These are phyloP conservation scores for Notothenia coriiceps DNA, from an alignment of 2,113 vertebrate genomes.

Conservation along the genomic window DNA sequence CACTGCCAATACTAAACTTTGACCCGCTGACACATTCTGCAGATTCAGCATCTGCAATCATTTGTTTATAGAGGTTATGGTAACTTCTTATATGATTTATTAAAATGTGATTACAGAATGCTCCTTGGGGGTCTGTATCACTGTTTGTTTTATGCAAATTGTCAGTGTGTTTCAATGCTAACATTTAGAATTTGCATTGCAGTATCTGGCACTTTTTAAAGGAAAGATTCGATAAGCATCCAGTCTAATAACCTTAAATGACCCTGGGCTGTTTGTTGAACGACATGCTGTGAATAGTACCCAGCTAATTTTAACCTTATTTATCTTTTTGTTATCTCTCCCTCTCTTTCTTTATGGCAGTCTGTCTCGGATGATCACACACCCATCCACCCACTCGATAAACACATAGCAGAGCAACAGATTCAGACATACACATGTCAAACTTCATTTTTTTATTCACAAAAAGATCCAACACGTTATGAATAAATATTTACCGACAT, in stretches of 20 bases:
- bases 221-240: conserved; percentile 1
- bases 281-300: background rate
- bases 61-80: too few species aligned
- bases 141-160: conserved; percentile 2
- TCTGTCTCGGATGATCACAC: background rate
- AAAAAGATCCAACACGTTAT: conserved; percentile 25
- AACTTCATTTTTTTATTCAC: conserved; percentile 40
- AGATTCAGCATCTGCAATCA: too few species aligned
- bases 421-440: conserved; percentile 6
- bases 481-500: conserved; percentile 56
- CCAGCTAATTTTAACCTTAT: background rate
- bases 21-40: too few species aligned
- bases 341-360: background rate
- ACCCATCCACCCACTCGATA: conserved; percentile 3
- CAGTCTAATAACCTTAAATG: background rate
- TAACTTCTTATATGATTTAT: background rate
- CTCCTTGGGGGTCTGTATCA: background rate
- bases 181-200: background rate
- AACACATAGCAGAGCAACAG: background rate
- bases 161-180: background rate
- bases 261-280: background rate
- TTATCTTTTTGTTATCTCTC: background rate
- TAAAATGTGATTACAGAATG: background rate
- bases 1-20: too few species aligned
- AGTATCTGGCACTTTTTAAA: background rate